Evolutionary conservation across 2,113 vertebrate genomes (phyloP).

Genomic region (Mus musculus): GRCm39 chr10:109334001-109334500

Average conservation of each 20-base stretch:
- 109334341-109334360: conserved; percentile 46
- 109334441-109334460: conserved; percentile 61
- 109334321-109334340: conserved; percentile 68
- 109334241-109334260: conserved; percentile 57
- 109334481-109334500: background rate
- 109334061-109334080: background rate
- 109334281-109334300: conserved; percentile 43
- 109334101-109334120: conserved; percentile 29
- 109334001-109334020: background rate
- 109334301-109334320: conserved; percentile 54
- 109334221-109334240: conserved; percentile 65
- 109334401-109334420: conserved; percentile 64
- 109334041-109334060: background rate
- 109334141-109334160: conserved; percentile 3
- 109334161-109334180: conserved; percentile 55
- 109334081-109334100: conserved; percentile 10
- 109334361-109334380: conserved; percentile 66
- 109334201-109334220: conserved; percentile 60
- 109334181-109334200: conserved; percentile 29
- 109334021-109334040: background rate
- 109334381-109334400: conserved; percentile 47
- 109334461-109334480: conserved; percentile 17
- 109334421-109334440: conserved; percentile 54
- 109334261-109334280: conserved; percentile 69
- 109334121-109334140: background rate